phyloP scores from a whole-genome alignment of 2,888 invertebrate species.

The Thymelicus acteon region DNA sequence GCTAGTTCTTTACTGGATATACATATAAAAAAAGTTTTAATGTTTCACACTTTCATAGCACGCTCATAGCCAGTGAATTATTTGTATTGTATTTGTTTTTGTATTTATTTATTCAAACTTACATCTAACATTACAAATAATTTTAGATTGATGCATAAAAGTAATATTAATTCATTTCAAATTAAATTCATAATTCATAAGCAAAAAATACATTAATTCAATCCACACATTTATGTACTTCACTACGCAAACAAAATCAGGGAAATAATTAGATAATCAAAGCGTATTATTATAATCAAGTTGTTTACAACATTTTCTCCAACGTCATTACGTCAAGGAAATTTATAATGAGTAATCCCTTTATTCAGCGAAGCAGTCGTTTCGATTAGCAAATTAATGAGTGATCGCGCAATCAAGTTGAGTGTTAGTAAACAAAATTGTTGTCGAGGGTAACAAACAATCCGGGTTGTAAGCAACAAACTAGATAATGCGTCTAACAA shows the following conservation, averaged over 20 bases:
- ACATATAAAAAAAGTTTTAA: no score
- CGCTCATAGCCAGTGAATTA: no score
- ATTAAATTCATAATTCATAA: no score
- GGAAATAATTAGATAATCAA: neutral
- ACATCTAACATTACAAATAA: no score
- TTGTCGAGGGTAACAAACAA: slow-evolving; percentile 1
- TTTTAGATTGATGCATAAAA: no score
- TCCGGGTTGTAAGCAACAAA: neutral
- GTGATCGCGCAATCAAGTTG: neutral
- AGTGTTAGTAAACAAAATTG: slow-evolving; percentile 2
- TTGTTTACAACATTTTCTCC: slow-evolving; percentile 8
- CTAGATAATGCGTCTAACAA: neutral
- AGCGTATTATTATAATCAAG: neutral
- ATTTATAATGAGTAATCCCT: neutral
- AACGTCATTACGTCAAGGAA: slow-evolving; percentile 1
- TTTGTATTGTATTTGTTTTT: no score
- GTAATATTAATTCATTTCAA: no score
- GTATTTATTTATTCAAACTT: no score
- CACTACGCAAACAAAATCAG: neutral
- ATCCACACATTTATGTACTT: no score
- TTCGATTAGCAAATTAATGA: slow-evolving; percentile 6
- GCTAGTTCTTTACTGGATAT: no score
- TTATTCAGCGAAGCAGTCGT: neutral
- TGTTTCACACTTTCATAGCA: no score
- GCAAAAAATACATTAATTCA: no score